A percentile compares a stretch with the other conserved stretches of the same genome.
phyloP scores from a whole-genome alignment of 2,888 invertebrate species.

The Drosophila anomalipes region DNA sequence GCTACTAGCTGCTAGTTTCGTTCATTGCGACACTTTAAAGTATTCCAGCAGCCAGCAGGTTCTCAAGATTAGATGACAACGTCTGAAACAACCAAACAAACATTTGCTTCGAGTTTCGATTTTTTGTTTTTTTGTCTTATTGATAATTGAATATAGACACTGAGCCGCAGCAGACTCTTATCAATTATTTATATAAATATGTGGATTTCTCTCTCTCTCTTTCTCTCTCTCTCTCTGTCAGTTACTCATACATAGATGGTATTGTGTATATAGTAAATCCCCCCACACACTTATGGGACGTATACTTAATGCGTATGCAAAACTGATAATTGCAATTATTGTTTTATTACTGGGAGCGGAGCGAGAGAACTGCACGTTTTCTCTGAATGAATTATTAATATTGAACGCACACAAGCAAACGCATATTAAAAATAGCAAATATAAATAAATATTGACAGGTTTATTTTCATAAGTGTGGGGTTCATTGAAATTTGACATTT shows the following conservation, averaged over 20 bases:
- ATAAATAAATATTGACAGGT: conserved; percentile 42
- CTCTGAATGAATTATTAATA: conserved; percentile 73
- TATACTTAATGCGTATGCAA: conserved; percentile 72
- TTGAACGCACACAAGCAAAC: not conserved
- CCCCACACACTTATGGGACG: conserved; percentile 41
- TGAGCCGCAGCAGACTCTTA: conserved; percentile 50
- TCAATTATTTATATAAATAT: conserved; percentile 47
- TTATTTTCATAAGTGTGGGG: conserved; percentile 65
- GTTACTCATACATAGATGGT: not conserved
- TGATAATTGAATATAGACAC: conserved; percentile 61
- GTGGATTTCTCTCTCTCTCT: conserved; percentile 1
- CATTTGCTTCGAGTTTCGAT: conserved; percentile 46
- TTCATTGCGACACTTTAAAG: conserved; percentile 35
- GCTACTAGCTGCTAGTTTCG: conserved; percentile 5
- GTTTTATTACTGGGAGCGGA: conserved; percentile 5
- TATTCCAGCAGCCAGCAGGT: conserved; percentile 3
- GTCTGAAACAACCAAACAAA: conserved; percentile 39
- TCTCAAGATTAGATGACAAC: conserved; percentile 42
- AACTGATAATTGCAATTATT: conserved; percentile 62
- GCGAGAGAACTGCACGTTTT: conserved; percentile 61
- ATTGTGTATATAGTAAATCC: conserved; percentile 26
- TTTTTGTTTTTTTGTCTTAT: conserved; percentile 35
- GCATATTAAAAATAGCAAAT: conserved; percentile 62
- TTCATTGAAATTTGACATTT: conserved; percentile 77
- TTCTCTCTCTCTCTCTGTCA: not conserved